These are phyloP conservation scores for Clarias platycephalus DNA, from an alignment of 2,797 vertebrate genomes.

Conservation along the genomic window DNA sequence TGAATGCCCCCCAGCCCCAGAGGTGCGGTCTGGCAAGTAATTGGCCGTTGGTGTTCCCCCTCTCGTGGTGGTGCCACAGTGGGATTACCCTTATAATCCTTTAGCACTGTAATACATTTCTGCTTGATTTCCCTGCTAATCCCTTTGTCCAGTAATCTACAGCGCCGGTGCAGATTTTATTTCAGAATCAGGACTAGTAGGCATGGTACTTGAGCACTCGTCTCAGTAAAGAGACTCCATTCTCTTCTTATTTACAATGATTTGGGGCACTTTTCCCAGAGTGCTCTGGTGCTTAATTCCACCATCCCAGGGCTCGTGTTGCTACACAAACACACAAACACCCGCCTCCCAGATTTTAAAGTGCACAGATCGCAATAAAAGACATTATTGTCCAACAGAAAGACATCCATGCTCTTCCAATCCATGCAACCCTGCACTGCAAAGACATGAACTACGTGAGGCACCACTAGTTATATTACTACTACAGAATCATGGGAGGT, in stretches of 20 bases:
- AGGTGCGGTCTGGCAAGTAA: slow-evolving; percentile 83
- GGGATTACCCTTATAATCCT: slow-evolving; percentile 74
- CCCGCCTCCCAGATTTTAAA: slow-evolving; percentile 52
- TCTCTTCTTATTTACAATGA: slow-evolving; percentile 46
- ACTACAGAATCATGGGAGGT: slow-evolving; percentile 48
- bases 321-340: slow-evolving; percentile 27
- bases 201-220: not conserved
- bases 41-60: slow-evolving; percentile 72
- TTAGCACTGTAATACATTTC: slow-evolving; percentile 61
- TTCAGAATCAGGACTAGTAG: slow-evolving; percentile 32
- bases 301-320: slow-evolving; percentile 57
- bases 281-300: slow-evolving; percentile 67
- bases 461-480: slow-evolving; percentile 50
- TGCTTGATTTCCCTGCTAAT: slow-evolving; percentile 61
- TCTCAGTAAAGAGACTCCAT: slow-evolving; percentile 43
- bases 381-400: slow-evolving; percentile 43
- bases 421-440: slow-evolving; percentile 18
- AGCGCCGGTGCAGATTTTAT: slow-evolving; percentile 57
- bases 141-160: slow-evolving; percentile 56
- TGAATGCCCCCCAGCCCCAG: slow-evolving; percentile 75
- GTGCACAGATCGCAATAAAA: slow-evolving; percentile 58
- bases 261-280: slow-evolving; percentile 62
- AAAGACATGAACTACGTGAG: slow-evolving; percentile 50
- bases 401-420: slow-evolving; percentile 49
- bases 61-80: slow-evolving; percentile 67